Evolutionary conservation across 1,140 invertebrate species (phyloP).

Genomic region (Drosophila saltans): DNA sequence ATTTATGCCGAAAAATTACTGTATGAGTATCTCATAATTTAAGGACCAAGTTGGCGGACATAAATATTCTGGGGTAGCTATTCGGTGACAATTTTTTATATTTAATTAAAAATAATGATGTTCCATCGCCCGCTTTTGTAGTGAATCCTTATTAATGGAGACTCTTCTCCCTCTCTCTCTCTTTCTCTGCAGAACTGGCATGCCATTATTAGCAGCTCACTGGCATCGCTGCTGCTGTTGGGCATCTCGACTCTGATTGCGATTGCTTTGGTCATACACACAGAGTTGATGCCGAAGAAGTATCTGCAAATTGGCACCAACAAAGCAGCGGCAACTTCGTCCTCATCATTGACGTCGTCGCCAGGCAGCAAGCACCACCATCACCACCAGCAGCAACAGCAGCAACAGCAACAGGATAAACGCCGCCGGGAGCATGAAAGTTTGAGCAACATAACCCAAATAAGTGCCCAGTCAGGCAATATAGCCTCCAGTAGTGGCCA

Average conservation of each 20-base stretch:
- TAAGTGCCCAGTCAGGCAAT: conserved; percentile 58
- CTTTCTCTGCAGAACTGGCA: conserved; percentile 77
- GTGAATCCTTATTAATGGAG: conserved; percentile 64
- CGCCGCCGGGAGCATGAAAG: conserved; percentile 53
- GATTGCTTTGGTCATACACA: conserved; percentile 79
- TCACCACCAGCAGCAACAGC: conserved; percentile 23
- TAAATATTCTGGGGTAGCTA: conserved; percentile 30
- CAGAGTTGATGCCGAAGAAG: conserved; percentile 82
- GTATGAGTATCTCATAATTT: conserved; percentile 49
- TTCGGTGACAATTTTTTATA: conserved; percentile 69
- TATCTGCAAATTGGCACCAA: conserved; percentile 70
- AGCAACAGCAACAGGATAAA: conserved; percentile 32
- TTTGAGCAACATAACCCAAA: conserved; percentile 71
- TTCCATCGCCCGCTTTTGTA: conserved; percentile 43
- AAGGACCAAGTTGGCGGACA: conserved; percentile 20
- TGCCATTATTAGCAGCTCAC: conserved; percentile 79
- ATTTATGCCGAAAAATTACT: conserved; percentile 44
- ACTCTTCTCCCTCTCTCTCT: conserved; percentile 40
- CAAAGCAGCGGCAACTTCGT: conserved; percentile 30
- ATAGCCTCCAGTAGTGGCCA: background rate
- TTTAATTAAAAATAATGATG: conserved; percentile 81
- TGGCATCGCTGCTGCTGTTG: conserved; percentile 78
- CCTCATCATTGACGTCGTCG: background rate
- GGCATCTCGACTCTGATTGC: conserved; percentile 82
- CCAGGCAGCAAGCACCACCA: conserved; percentile 33